Conservation (phyloP, 2,888 invertebrate genomes). For the Drepana falcataria region DNA sequence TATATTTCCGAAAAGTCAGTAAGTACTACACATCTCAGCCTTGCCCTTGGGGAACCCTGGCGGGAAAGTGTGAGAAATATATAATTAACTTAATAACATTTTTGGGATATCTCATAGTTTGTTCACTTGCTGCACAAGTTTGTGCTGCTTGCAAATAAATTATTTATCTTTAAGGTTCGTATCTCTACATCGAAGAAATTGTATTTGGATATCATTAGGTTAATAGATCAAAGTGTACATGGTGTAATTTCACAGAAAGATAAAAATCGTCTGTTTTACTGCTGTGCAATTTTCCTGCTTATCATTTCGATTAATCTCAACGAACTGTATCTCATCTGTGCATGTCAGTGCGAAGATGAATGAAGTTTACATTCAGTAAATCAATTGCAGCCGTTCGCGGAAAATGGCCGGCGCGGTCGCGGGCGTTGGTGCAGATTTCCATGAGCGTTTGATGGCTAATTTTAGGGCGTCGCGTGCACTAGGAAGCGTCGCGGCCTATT, state of each 20-base stretch:
- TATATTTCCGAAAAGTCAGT: too few relatives aligned
- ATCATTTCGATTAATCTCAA: not conserved
- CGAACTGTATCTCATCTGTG: not conserved
- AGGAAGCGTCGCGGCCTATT: constrained; percentile 68
- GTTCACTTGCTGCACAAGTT: too few relatives aligned
- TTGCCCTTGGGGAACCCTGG: too few relatives aligned
- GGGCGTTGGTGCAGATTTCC: constrained; percentile 13
- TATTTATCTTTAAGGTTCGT: too few relatives aligned
- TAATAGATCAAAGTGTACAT: too few relatives aligned
- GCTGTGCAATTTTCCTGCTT: not conserved
- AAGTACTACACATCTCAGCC: too few relatives aligned
- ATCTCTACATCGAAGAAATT: too few relatives aligned
- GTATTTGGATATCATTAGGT: too few relatives aligned
- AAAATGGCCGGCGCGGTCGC: constrained; percentile 7
- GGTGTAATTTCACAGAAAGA: not conserved
- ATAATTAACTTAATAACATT: too few relatives aligned
- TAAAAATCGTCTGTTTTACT: not conserved
- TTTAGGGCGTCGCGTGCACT: constrained; percentile 52
- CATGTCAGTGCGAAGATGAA: not conserved
- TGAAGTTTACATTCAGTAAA: not conserved
- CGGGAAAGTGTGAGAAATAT: too few relatives aligned
- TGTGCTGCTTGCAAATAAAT: too few relatives aligned
- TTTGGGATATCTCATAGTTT: too few relatives aligned
- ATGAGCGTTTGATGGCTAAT: constrained; percentile 37
- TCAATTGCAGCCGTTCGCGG: not conserved